Evolutionary conservation across 2,888 invertebrate species (phyloP), one percentile per base, ranked within the genome.

Genomic region (Melangyna quadrimaculata): DNA sequence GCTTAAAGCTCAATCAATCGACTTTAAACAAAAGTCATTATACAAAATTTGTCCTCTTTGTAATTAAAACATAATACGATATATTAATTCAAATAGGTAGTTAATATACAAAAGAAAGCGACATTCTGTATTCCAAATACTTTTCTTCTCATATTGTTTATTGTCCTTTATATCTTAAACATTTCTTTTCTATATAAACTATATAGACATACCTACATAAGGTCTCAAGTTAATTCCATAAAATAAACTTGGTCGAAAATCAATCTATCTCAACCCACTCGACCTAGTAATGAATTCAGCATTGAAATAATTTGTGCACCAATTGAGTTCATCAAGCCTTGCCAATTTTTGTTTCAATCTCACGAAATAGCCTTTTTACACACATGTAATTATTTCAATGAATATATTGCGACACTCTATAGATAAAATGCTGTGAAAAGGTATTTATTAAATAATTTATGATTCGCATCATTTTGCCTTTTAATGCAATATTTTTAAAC

Each of bases 341-440:
- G 61, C 40, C 27, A 65, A 45, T 32, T 45, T 40, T 65, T 45
- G 29, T 65, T 65, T 45, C 29, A 29, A 65, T 32, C 19, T 19
- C 27, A 45, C 12, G 32, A 55, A 19, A 19, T 19, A 29, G n/a
- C 29, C 14, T 40, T 40, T 45, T 12, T 29, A 19, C 2, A 3
- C 3, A 12, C 8, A 9, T 7, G 32, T 45, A 40, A 65, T 63
- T 63, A 63, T 45, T 45, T 65, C 22, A 65, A 65, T 19, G 19
- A 65, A 45, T 65, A 45, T 65, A 65, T 65, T 29, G 65, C 29
- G 45, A 65, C 65, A 65, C 45, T 65, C 19, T 27, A n/a, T n/a
- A 65, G 65, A 65, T 65, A 65, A 65, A 65, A 65, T 32, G 12
- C 32, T 9, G 4, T 2, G 27, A 43, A 35, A 32, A 65, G 43